These are phyloP conservation scores for Liopterus haemorrhoidalis DNA, from an alignment of 2,888 invertebrate species.

Conservation along the genomic window DNA sequence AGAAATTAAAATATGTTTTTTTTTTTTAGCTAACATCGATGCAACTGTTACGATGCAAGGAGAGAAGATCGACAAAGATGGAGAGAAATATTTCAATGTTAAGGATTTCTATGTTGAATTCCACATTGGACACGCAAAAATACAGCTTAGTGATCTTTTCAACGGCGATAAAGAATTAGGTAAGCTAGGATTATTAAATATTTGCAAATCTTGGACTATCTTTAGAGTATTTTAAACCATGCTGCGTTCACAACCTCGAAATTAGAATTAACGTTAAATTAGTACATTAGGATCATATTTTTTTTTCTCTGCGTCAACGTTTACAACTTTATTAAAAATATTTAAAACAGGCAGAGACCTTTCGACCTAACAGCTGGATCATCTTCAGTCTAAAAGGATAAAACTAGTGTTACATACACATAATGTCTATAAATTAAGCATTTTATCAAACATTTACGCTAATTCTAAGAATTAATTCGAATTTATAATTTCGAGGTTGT, in stretches of 20 bases:
- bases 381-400: no score
- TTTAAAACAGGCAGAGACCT: no score
- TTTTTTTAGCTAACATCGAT: constrained; percentile 58
- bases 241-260: neutral
- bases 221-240: constrained; percentile 1
- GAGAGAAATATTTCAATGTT: constrained; percentile 54
- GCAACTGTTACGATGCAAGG: constrained; percentile 56
- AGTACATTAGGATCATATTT: constrained; percentile 1
- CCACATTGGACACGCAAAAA: constrained; percentile 57
- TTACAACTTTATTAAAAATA: constrained; percentile 6
- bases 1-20: constrained; percentile 20
- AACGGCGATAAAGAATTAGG: constrained; percentile 63
- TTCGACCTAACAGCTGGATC: no score
- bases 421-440: no score
- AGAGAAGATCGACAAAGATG: constrained; percentile 51
- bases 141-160: constrained; percentile 66
- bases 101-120: constrained; percentile 61
- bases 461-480: no score
- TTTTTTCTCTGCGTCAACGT: neutral
- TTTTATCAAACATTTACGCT: no score
- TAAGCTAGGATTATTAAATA: constrained; percentile 37
- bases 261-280: no score
- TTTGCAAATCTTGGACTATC: neutral
- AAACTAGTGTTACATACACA: no score
- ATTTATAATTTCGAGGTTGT: no score